Percentiles rank a stretch among this genome's conserved stretches.
phyloP scores from a whole-genome alignment of 2,888 invertebrate genomes.

The Pheosia tremula region DNA sequence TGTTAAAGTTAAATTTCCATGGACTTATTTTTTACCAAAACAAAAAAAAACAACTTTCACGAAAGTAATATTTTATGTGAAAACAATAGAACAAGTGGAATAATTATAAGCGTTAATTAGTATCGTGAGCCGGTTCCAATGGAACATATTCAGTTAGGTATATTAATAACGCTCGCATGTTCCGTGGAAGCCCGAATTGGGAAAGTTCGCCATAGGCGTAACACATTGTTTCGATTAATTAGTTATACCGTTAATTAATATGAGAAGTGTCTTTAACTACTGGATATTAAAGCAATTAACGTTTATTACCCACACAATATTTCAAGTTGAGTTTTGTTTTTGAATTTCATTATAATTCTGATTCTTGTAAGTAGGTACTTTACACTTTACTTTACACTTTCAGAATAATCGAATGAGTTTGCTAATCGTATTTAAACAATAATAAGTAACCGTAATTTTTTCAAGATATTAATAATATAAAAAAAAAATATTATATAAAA shows the following conservation, averaged over 20 bases:
- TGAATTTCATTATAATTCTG: neutral
- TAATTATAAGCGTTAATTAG: slow-evolving; percentile 37
- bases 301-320: neutral
- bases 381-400: too few species aligned
- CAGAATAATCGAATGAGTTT: too few species aligned
- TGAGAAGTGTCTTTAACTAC: slow-evolving; percentile 25
- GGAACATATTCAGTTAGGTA: slow-evolving; percentile 23
- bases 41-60: slow-evolving; percentile 23
- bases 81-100: slow-evolving; percentile 31
- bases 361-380: too few species aligned
- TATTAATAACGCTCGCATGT: slow-evolving; percentile 24
- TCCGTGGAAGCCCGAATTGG: slow-evolving; percentile 36
- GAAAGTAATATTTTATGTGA: slow-evolving; percentile 23
- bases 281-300: slow-evolving; percentile 22
- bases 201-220: slow-evolving; percentile 36
- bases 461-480: too few species aligned
- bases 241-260: slow-evolving; percentile 35
- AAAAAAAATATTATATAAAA: too few species aligned
- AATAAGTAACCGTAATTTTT: too few species aligned
- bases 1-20: slow-evolving; percentile 18
- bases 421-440: too few species aligned
- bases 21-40: slow-evolving; percentile 25
- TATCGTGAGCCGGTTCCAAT: slow-evolving; percentile 21
- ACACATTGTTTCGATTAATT: slow-evolving; percentile 37
- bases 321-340: neutral